Percentiles rank a stretch among this genome's conserved stretches.
phyloP scores from a whole-genome alignment of 2,888 invertebrate genomes.

The Meteorus cinctellus region DNA sequence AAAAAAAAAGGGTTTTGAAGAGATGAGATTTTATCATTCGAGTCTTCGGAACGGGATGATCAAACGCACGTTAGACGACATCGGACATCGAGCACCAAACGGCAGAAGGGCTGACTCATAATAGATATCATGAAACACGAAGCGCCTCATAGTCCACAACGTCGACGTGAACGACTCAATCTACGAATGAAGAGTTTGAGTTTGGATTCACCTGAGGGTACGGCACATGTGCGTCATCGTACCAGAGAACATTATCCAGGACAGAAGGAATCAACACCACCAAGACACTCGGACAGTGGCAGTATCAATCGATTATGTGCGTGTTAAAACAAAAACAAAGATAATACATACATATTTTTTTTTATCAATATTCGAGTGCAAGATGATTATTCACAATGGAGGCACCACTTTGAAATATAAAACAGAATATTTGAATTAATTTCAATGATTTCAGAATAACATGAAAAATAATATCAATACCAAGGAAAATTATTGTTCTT shows the following conservation, averaged over 20 bases:
- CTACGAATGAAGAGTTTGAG: conserved; percentile 98
- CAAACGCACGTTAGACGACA: conserved; percentile 55
- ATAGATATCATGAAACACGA: conserved; percentile 70
- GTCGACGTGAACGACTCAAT: conserved; percentile 93
- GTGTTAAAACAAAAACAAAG: conserved; percentile 47
- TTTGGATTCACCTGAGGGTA: conserved; percentile 95
- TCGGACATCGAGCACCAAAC: conserved; percentile 57
- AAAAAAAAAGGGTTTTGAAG: background rate
- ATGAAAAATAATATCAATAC: no score
- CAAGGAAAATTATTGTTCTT: no score
- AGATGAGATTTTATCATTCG: conserved; percentile 37
- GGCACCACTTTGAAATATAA: no score
- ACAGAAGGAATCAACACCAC: conserved; percentile 68
- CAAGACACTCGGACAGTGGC: conserved; percentile 70
- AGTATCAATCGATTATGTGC: conserved; percentile 71
- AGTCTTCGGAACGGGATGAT: conserved; percentile 44
- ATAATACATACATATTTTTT: conserved; percentile 18
- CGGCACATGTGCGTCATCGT: conserved; percentile 86
- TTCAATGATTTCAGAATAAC: no score
- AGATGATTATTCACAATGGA: background rate
- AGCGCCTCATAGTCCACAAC: conserved; percentile 94
- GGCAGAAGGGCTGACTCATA: conserved; percentile 58
- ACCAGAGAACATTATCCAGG: conserved; percentile 74
- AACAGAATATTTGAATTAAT: no score
- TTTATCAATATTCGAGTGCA: background rate